A percentile compares a stretch with the other conserved stretches of the same genome.
phyloP scores from a whole-genome alignment of 2,888 invertebrate species.

The Deilephila elpenor region DNA sequence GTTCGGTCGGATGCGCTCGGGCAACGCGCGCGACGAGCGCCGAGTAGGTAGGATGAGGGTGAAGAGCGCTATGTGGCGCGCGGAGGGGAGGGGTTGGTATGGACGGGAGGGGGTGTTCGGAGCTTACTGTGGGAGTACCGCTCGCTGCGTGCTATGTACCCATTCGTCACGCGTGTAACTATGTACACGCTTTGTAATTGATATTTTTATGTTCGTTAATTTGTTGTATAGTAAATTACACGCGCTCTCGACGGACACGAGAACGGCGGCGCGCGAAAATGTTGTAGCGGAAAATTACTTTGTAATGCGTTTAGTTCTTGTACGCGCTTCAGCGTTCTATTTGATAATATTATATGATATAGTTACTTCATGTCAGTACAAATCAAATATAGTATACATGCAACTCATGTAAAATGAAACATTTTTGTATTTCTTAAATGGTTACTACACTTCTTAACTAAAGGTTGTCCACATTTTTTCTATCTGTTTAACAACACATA shows the following conservation, averaged over 20 bases:
- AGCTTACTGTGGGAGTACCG: background rate
- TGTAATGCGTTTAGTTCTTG: background rate
- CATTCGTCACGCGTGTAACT: slow-evolving; percentile 40
- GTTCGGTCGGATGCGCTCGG: slow-evolving; percentile 80
- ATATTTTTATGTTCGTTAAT: slow-evolving; percentile 74
- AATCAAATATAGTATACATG: too few relatives aligned
- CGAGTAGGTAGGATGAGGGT: slow-evolving; percentile 52
- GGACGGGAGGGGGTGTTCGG: too few relatives aligned
- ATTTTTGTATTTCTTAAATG: too few relatives aligned
- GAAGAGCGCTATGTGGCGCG: slow-evolving; percentile 29
- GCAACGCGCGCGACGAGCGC: slow-evolving; percentile 71
- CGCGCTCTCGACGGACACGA: slow-evolving; percentile 37
- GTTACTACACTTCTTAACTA: too few relatives aligned
- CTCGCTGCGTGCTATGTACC: slow-evolving; percentile 35
- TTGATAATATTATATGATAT: background rate
- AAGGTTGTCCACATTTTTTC: too few relatives aligned
- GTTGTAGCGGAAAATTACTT: background rate
- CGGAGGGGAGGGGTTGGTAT: slow-evolving; percentile 30
- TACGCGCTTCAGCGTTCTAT: background rate
- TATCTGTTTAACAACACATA: too few relatives aligned
- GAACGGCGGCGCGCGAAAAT: slow-evolving; percentile 28
- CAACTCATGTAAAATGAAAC: too few relatives aligned
- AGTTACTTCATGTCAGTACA: too few relatives aligned
- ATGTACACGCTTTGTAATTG: slow-evolving; percentile 65
- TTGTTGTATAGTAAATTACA: slow-evolving; percentile 52